phyloP scores from a whole-genome alignment of 2,888 invertebrate genomes.

The Ptycholaimellus sp. region DNA sequence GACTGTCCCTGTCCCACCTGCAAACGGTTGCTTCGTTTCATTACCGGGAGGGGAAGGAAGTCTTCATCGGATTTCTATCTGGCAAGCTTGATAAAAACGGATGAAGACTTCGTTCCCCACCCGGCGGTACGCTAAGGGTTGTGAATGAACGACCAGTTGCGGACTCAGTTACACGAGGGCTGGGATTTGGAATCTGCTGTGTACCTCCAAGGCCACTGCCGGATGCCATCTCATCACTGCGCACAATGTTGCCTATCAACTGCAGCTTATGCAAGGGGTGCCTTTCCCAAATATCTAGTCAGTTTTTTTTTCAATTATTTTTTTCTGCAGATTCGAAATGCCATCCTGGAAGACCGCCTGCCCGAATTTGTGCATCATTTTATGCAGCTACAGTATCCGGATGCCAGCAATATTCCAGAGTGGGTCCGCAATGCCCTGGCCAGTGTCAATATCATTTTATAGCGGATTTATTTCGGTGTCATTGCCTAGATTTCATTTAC shows the following conservation, averaged over 20 bases:
- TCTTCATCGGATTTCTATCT: too few species aligned
- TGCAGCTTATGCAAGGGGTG: constrained; percentile 13
- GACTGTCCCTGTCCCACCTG: constrained; percentile 68
- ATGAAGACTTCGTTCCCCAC: too few species aligned
- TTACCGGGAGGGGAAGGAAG: too few species aligned
- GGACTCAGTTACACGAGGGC: not conserved
- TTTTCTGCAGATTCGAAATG: constrained; percentile 42
- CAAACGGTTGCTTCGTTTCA: too few species aligned
- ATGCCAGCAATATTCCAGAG: constrained; percentile 25
- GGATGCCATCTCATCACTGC: constrained; percentile 55
- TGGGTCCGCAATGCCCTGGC: not conserved
- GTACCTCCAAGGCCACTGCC: constrained; percentile 44
- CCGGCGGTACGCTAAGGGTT: too few species aligned
- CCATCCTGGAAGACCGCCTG: constrained; percentile 51
- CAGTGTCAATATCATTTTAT: too few species aligned
- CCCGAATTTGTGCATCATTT: constrained; percentile 58
- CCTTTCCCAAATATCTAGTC: not conserved
- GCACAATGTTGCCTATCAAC: constrained; percentile 39
- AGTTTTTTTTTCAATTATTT: constrained; percentile 7
- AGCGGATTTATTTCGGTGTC: too few species aligned
- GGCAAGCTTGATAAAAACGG: too few species aligned
- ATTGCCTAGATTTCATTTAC: too few species aligned
- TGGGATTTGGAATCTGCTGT: not conserved
- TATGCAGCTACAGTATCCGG: constrained; percentile 45
- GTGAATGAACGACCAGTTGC: not conserved